Conservation (phyloP, 2,113 vertebrate genomes). For the Meleagris gallopavo region DNA sequence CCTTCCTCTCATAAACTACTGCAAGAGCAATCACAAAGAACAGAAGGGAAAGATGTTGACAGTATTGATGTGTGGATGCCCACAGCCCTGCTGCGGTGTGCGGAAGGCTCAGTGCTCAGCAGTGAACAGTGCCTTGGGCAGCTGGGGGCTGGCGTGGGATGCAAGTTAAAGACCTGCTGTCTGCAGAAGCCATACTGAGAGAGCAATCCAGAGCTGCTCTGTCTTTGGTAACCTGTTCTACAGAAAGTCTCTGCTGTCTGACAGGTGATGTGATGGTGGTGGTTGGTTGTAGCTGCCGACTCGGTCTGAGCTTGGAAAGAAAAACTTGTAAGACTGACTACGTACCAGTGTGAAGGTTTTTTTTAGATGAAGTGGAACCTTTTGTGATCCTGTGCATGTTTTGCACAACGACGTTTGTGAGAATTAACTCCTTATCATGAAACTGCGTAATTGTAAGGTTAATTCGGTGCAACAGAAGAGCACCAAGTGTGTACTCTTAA, state of each 20-base stretch:
- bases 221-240: not conserved
- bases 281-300: fast-evolving
- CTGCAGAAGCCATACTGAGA: not conserved
- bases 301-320: not conserved
- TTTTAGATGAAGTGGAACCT: not conserved
- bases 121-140: not conserved
- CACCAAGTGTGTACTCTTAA: not conserved
- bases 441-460: not conserved
- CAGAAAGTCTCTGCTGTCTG: not conserved
- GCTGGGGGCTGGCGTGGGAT: not conserved
- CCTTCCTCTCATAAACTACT: not conserved
- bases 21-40: not conserved
- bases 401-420: not conserved
- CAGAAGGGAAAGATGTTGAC: no score
- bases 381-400: not conserved
- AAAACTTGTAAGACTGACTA: not conserved
- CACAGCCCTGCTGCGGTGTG: no score
- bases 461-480: not conserved
- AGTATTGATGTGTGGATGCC: not conserved
- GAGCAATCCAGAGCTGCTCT: not conserved
- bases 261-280: not conserved
- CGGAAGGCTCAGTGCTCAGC: no score
- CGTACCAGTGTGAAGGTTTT: not conserved
- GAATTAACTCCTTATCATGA: not conserved
- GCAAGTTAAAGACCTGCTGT: not conserved